These are phyloP conservation scores for Monomorium pharaonis DNA, from an alignment of 1,140 invertebrate genomes.

Conservation along the genomic window DNA sequence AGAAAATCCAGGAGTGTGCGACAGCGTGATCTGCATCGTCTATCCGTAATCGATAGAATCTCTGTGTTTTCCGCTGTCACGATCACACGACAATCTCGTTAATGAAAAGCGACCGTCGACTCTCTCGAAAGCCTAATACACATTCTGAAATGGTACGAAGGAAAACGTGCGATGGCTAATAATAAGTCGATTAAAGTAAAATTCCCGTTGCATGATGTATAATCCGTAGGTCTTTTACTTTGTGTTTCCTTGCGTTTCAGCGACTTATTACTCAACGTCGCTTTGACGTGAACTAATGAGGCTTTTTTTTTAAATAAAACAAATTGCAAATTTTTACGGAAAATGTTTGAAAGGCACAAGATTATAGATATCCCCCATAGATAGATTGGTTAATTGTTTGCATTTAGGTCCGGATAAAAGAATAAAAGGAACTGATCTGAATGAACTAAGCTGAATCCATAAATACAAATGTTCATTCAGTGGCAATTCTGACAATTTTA, in stretches of 20 bases:
- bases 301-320: conserved; percentile 1
- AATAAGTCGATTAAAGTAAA: neutral
- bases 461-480: too few relatives aligned
- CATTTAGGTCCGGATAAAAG: too few relatives aligned
- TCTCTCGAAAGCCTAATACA: neutral
- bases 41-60: conserved; percentile 41
- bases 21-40: conserved; percentile 63
- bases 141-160: neutral
- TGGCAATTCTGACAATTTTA: too few relatives aligned
- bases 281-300: neutral
- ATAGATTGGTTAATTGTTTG: too few relatives aligned
- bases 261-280: neutral
- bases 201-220: neutral
- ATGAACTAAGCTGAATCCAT: too few relatives aligned
- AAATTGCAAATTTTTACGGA: neutral
- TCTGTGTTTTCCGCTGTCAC: neutral
- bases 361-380: neutral
- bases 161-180: neutral
- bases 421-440: too few relatives aligned
- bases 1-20: conserved; percentile 59
- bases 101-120: neutral
- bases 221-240: neutral
- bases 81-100: neutral
- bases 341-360: neutral
- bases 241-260: neutral